Percentiles rank a stretch among this genome's conserved stretches.
Conservation (phyloP, 2,797 vertebrate species). For the Sciurus vulgaris region DNA sequence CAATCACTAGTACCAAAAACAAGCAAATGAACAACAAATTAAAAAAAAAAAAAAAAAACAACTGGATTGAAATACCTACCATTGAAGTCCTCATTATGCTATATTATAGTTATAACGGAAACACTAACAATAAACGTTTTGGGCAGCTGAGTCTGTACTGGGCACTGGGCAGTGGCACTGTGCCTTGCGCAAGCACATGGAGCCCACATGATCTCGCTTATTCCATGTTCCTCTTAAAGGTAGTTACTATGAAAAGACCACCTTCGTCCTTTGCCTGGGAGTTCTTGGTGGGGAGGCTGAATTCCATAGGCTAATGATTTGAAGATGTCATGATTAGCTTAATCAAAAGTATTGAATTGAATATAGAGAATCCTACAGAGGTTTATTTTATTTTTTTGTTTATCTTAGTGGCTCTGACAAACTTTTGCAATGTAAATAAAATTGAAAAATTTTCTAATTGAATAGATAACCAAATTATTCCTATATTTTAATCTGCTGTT, state of each 20-base stretch:
- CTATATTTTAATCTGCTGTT: slow-evolving; percentile 30
- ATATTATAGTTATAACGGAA: neutral
- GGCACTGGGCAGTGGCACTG: neutral
- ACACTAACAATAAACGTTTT: neutral
- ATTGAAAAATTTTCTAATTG: slow-evolving; percentile 28
- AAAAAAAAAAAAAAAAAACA: too few species aligned
- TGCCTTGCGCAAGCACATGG: neutral
- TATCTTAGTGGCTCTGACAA: neutral
- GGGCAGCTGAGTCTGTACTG: neutral
- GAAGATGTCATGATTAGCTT: neutral
- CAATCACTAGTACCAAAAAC: too few species aligned
- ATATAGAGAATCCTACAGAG: neutral
- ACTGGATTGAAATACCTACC: neutral
- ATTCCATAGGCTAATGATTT: neutral
- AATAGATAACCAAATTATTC: slow-evolving; percentile 31
- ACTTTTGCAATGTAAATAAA: slow-evolving; percentile 54
- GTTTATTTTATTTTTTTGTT: neutral
- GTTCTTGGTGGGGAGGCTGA: neutral
- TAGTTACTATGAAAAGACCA: neutral
- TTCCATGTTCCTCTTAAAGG: neutral
- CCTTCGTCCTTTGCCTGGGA: neutral
- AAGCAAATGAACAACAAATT: too few species aligned
- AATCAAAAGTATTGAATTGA: neutral
- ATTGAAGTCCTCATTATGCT: neutral
- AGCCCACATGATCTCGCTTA: neutral